Base-by-base conservation (phyloP, 1,140 invertebrate genomes). In the Druon quercuslanigerum region DNA sequence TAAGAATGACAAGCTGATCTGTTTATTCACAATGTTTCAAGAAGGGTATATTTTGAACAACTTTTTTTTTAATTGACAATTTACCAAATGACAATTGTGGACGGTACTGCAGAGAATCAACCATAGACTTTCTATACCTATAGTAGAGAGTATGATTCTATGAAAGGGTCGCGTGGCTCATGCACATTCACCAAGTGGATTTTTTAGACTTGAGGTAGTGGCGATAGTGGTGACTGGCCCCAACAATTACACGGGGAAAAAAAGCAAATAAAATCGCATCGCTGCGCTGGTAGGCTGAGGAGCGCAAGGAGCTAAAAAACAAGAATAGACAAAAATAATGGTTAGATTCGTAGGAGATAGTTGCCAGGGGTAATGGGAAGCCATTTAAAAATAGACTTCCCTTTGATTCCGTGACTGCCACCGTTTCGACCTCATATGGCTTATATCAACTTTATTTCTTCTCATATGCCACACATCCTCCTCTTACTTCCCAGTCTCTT, bases 211-310 rank as follows among this genome's bases (percentile, higher is more conserved):
- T 81, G 79, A 84, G 82, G 85, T 83, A 88, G 86, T 90, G 84
- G 86, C 86, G 89, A 90, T 91, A 90, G 89, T 90, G 88, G 90
- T 90, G 90, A 90, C 89, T 91, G 90, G 90, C 86, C 89, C 89
- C 87, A 89, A 89, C 90, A 91, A 91, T 91, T 91, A 91, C 90
- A 90, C 84, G 79, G 72, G 72, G 87, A 89, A 91, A 89, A 90
- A 89, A 90, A 91, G 86, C 85, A 87, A 91, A 89, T 89, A 87
- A 89, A 90, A 87, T 83, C 83, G 81, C 83, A 75, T 46, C 40
- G 40, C 6, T 11, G 80, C 40, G 40, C 6, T 11, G 80, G 74
- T 75, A 60, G 78, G 50, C 77, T 76, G 75, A 72, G 79, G 76
- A 71, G 80, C 81, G 75, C 79, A 74, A 72, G 80, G 76, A 71